Percentiles rank a stretch among this genome's conserved stretches.
These are phyloP conservation scores for Zoroaster sp. DNA, from an alignment of 53 echinoderm and acorn worm species.

Conservation along the genomic window DNA sequence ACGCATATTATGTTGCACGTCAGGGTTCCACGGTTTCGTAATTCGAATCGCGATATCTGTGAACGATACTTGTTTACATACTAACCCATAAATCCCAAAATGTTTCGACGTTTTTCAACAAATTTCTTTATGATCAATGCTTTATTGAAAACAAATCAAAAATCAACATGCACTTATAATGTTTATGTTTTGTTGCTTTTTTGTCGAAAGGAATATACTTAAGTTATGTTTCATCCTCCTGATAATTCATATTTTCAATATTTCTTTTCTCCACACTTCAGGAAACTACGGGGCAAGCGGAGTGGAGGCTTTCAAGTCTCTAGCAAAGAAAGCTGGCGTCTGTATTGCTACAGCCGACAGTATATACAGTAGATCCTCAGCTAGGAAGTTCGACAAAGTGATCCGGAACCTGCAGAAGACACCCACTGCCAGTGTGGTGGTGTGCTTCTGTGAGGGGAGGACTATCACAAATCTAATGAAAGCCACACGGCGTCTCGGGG, in stretches of 20 bases:
- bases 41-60: no score
- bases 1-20: background rate
- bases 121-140: no score
- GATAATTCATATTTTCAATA: no score
- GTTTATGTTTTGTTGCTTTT: no score
- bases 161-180: no score
- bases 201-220: no score
- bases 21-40: background rate
- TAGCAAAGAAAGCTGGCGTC: conserved; percentile 70
- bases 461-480: conserved; percentile 73
- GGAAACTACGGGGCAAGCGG: conserved; percentile 97
- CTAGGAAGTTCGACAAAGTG: conserved; percentile 71
- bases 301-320: conserved; percentile 82
- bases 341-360: conserved; percentile 79
- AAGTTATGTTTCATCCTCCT: no score
- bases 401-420: conserved; percentile 65
- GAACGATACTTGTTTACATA: no score
- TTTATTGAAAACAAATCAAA: no score
- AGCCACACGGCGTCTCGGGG: conserved; percentile 68
- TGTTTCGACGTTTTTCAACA: no score
- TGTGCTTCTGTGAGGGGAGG: conserved; percentile 91
- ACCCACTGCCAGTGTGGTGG: conserved; percentile 79
- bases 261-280: background rate
- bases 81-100: no score
- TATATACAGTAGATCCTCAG: conserved; percentile 57